phyloP scores from a whole-genome alignment of 2,797 vertebrate species.

The Danionella dracula region DNA sequence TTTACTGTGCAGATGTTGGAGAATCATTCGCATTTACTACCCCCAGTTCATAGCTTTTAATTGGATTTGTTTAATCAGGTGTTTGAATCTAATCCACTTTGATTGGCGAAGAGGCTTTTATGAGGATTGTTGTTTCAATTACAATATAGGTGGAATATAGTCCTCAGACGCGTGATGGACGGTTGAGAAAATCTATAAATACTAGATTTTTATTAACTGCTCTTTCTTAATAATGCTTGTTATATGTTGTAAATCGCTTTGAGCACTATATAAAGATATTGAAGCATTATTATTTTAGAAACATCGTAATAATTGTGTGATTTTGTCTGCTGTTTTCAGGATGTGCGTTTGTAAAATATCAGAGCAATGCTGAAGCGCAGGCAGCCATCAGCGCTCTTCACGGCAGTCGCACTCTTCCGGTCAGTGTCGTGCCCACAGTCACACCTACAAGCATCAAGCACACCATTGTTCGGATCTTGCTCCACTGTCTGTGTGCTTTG shows the following conservation, averaged over 20 bases:
- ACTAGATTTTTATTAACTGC: no score
- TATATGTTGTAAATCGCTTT: no score
- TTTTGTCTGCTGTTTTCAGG: slow-evolving; percentile 48
- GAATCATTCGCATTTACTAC: not conserved
- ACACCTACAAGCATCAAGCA: slow-evolving; percentile 13
- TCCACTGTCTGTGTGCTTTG: slow-evolving; percentile 9
- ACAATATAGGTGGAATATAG: no score
- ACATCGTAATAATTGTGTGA: no score
- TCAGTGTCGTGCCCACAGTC: slow-evolving; percentile 46
- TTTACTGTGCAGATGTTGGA: not conserved
- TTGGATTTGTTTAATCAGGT: not conserved
- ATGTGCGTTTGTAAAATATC: slow-evolving; percentile 93
- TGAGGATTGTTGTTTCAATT: no score
- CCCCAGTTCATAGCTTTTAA: not conserved
- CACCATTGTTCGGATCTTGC: not conserved
- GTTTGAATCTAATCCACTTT: not conserved
- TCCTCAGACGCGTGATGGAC: no score
- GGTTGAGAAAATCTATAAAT: no score
- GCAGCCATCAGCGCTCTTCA: slow-evolving; percentile 71
- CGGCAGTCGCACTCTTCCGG: slow-evolving; percentile 71
- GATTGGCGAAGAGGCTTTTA: no score
- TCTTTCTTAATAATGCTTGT: no score
- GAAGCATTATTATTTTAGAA: no score
- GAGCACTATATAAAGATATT: no score
- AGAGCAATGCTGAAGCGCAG: slow-evolving; percentile 76